Base-by-base conservation (phyloP, 2,797 vertebrate species). In the Vespertilio murinus region DNA sequence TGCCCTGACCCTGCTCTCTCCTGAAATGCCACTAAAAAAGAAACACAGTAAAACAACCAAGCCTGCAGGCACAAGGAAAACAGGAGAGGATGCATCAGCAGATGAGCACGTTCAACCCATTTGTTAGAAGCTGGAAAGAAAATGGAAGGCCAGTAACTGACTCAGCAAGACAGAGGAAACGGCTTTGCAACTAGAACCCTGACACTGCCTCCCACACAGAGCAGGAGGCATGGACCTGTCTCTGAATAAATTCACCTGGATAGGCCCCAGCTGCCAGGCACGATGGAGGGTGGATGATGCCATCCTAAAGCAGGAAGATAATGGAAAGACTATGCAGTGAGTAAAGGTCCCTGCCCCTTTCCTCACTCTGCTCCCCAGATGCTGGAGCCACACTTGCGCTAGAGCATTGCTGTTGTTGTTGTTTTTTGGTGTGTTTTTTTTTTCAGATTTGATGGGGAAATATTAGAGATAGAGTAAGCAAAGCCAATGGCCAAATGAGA, bases 231-330 rank as follows among this genome's bases (percentile, higher is more conserved):
- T 6, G 16, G 22, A 79, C 11, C n/a, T n/a, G 28, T n/a, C 12
- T 82, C 33, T 69, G n/a, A 52, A 14, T 23, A 45, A 61, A 49
- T 14, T 64, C 78, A 73, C 45, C 23, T 1, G 25, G 25, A 42
- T 3, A 67, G 14, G 17, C 12, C 65, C 52, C 54, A 12, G 78
- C 12, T 7, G 4, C 35, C 45, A 10, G 45, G 33, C n/a, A 28
- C 2, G 2, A 65, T 9, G 16, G n/a, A 56, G 28, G 0, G 8
- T 17, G n/a, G 11, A 3, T 18, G 22, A 16, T 3, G 5, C 23
- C 47, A 35, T 17, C 67, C 73, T 81, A 40, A 67, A 59, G 20
- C 47, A 38, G 38, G n/a, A 49, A 54, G 67, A n/a, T 47, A 35
- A 78, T 74, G 28, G 28, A 12, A 40, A 78, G 13, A 22, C 7